Conservation (phyloP, 2,113 vertebrate genomes). For the Heptranchias perlo region DNA sequence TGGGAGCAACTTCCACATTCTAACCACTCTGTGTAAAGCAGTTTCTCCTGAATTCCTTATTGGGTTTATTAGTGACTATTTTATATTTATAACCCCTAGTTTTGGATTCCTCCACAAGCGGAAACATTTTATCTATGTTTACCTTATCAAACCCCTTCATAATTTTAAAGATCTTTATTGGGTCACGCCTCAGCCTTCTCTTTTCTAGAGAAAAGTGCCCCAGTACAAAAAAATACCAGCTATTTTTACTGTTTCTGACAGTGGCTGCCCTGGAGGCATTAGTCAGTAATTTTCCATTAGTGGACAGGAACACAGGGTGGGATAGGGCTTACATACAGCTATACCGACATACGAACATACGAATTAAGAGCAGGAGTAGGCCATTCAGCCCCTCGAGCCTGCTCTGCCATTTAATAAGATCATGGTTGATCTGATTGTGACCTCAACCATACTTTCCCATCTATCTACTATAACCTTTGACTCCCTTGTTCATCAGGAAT, state of each 20-base stretch:
- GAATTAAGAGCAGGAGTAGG: too few species aligned
- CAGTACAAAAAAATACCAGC: not conserved
- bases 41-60: not conserved
- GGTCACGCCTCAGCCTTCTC: not conserved
- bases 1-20: not conserved
- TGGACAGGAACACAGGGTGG: not conserved
- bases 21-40: not conserved
- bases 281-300: not conserved
- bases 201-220: not conserved
- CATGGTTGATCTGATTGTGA: too few species aligned
- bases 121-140: not conserved
- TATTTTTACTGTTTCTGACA: not conserved
- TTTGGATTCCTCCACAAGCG: not conserved
- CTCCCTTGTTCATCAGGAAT: too few species aligned
- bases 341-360: too few species aligned
- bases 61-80: not conserved
- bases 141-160: not conserved
- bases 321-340: not conserved
- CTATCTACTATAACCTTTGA: too few species aligned
- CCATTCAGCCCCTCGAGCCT: too few species aligned
- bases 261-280: not conserved
- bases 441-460: too few species aligned
- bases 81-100: not conserved
- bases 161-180: not conserved
- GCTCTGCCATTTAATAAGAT: too few species aligned